These are phyloP conservation scores for Salvelinus alpinus DNA, from an alignment of 2,113 vertebrate species.

Conservation along the genomic window DNA sequence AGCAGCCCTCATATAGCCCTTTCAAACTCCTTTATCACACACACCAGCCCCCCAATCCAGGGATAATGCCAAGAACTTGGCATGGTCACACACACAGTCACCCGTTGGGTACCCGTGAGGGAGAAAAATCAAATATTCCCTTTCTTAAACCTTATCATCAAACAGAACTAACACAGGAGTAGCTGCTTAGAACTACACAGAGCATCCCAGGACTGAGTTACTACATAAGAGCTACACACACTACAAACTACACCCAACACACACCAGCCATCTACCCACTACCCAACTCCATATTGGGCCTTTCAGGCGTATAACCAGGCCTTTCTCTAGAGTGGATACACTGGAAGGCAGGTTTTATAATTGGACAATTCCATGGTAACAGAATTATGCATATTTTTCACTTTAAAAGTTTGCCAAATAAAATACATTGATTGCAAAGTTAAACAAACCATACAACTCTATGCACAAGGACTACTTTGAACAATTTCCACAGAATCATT, in stretches of 20 bases:
- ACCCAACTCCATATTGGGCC: background rate
- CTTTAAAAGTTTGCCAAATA: too few species aligned
- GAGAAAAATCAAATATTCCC: conserved; percentile 24
- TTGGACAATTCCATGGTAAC: conserved; percentile 3
- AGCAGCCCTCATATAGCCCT: background rate
- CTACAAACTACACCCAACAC: conserved; percentile 1
- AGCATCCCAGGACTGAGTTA: background rate
- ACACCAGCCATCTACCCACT: background rate
- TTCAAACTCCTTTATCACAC: conserved; percentile 3
- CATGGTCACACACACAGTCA: conserved; percentile 15
- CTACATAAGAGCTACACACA: background rate
- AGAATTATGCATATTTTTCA: too few species aligned
- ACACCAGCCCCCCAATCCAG: background rate
- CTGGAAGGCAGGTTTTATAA: conserved; percentile 44
- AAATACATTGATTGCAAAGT: too few species aligned
- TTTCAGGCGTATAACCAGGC: conserved; percentile 29
- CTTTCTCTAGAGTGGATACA: conserved; percentile 13
- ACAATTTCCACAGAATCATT: too few species aligned
- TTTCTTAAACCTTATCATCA: conserved; percentile 32
- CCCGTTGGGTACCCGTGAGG: background rate
- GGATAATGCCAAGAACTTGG: background rate
- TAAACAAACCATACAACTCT: too few species aligned
- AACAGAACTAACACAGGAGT: background rate
- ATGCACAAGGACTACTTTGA: too few species aligned
- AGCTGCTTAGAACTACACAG: background rate